Percentiles rank a stretch among this genome's conserved stretches.
Evolutionary conservation across 2,113 vertebrate genomes (phyloP).

Genomic region (Potamarius usumacintae): DNA sequence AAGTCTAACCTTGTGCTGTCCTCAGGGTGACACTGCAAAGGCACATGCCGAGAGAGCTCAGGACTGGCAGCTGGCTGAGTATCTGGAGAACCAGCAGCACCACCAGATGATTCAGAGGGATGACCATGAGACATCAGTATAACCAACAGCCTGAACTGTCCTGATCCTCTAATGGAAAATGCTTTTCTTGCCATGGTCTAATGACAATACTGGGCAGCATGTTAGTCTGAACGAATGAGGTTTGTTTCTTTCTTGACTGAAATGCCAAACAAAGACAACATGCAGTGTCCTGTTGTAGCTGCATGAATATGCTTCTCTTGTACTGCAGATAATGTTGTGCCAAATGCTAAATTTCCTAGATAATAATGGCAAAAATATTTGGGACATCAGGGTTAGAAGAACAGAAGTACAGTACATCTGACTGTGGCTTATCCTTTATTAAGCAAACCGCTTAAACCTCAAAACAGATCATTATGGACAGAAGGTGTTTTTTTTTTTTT

Average conservation of each 20-base stretch:
- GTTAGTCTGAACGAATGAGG: background rate
- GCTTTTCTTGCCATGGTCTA: background rate
- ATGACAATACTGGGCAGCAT: constrained; percentile 10
- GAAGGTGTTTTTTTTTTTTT: constrained; percentile 2
- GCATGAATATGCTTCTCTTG: constrained; percentile 46
- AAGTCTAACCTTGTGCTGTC: background rate
- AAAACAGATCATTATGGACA: background rate
- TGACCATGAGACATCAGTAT: constrained; percentile 86
- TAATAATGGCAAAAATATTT: constrained; percentile 16
- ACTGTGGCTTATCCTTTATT: constrained; percentile 34
- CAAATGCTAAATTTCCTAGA: constrained; percentile 11
- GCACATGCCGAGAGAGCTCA: constrained; percentile 81
- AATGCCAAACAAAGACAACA: constrained; percentile 40
- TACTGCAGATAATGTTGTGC: background rate
- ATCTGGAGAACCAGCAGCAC: constrained; percentile 86
- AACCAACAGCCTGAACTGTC: constrained; percentile 10
- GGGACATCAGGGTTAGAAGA: constrained; percentile 41
- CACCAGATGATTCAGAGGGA: constrained; percentile 86
- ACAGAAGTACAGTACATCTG: constrained; percentile 21
- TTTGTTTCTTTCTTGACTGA: constrained; percentile 25
- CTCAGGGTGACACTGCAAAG: constrained; percentile 83
- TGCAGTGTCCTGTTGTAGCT: constrained; percentile 26
- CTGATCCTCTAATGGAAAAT: background rate
- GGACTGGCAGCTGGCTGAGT: constrained; percentile 81
- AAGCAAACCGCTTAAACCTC: constrained; percentile 45